phyloP scores from a whole-genome alignment of 2,113 vertebrate genomes.

The Lycaon pictus region DNA sequence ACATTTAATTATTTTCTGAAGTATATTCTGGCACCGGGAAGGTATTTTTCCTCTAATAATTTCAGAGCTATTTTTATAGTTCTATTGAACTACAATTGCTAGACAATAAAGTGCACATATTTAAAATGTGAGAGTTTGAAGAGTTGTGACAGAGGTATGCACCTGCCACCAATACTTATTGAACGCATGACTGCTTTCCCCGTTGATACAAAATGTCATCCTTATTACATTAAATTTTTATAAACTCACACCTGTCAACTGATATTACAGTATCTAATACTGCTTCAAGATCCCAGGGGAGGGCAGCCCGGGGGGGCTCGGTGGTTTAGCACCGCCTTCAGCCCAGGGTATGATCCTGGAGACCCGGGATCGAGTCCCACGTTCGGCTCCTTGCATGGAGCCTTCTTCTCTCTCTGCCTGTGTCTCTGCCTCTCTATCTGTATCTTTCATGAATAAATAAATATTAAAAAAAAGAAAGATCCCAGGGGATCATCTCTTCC shows the following conservation, averaged over 20 bases:
- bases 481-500: background rate
- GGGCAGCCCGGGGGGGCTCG: no score
- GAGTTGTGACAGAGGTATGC: background rate
- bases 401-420: no score
- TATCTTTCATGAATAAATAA: no score
- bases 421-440: no score
- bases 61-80: background rate
- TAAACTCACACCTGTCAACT: background rate
- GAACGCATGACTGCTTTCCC: background rate
- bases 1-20: background rate
- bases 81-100: background rate
- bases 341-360: no score
- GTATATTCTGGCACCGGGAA: background rate
- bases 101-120: background rate
- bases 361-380: no score
- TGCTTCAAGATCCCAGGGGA: background rate
- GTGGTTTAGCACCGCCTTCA: no score
- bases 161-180: background rate
- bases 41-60: conserved; percentile 15
- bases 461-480: background rate
- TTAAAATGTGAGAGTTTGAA: background rate
- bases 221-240: background rate
- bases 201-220: background rate
- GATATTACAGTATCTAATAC: background rate
- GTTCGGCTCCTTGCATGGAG: no score